These are phyloP conservation scores for Tragulus kanchil DNA, from an alignment of 2,113 vertebrate species.

Conservation along the genomic window DNA sequence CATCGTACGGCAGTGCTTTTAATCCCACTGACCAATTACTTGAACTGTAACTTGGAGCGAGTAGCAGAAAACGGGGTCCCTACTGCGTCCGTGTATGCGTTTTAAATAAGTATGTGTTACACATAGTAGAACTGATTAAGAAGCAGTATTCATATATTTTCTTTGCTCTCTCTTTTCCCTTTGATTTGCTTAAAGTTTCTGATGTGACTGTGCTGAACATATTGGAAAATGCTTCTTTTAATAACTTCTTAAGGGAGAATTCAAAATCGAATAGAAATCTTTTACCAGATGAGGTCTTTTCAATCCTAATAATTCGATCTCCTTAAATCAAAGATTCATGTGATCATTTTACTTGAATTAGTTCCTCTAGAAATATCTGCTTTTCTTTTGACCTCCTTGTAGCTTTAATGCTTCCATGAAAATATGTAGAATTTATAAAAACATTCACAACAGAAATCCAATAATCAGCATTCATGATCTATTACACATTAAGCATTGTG, in stretches of 20 bases:
- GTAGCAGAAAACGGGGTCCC: slow-evolving; percentile 60
- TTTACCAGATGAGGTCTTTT: neutral
- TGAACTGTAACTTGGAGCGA: slow-evolving; percentile 79
- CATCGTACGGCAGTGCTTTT: slow-evolving; percentile 80
- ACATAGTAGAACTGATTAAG: neutral
- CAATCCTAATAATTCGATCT: neutral
- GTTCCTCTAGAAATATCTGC: neutral
- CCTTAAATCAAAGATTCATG: neutral
- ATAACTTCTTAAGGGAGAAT: neutral
- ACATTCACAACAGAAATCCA: neutral
- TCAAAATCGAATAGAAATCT: neutral
- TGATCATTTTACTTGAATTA: neutral
- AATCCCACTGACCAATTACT: slow-evolving; percentile 85
- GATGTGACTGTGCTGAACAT: neutral
- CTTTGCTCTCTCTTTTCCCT: neutral
- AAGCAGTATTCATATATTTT: neutral
- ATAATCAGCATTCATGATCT: neutral
- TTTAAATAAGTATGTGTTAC: neutral
- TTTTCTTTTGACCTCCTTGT: neutral
- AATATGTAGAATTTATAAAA: neutral
- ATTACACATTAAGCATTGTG: neutral
- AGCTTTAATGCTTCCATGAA: neutral
- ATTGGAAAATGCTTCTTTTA: neutral
- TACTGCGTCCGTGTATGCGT: neutral
- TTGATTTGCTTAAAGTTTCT: neutral